Conservation (phyloP, 2,888 invertebrate genomes). For the Xestia rhomboidea region DNA sequence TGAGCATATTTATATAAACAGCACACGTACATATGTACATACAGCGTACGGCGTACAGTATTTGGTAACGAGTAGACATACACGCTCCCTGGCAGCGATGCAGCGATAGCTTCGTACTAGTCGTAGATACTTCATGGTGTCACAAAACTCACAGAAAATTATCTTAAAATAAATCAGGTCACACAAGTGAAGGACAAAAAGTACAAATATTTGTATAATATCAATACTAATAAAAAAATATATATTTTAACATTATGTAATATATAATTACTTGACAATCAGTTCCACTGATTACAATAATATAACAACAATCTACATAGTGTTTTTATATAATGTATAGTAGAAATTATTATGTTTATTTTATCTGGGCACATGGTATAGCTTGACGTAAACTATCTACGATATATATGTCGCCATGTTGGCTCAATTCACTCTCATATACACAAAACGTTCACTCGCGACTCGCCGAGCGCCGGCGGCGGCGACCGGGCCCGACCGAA, state of each 20-base stretch:
- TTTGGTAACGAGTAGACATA: constrained; percentile 82
- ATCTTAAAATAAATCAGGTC: constrained; percentile 90
- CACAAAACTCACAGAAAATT: constrained; percentile 80
- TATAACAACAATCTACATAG: constrained; percentile 67
- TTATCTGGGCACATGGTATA: constrained; percentile 78
- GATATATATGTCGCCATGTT: constrained; percentile 76
- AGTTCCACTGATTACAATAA: constrained; percentile 77
- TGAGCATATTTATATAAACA: constrained; percentile 77
- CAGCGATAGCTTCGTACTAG: constrained; percentile 45
- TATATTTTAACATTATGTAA: constrained; percentile 72
- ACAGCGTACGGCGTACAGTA: constrained; percentile 76
- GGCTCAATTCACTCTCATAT: constrained; percentile 69
- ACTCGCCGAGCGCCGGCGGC: constrained; percentile 41
- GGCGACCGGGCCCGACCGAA: constrained; percentile 59
- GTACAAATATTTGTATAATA: constrained; percentile 76
- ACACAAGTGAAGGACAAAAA: constrained; percentile 88
- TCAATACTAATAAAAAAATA: constrained; percentile 75
- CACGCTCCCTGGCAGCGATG: constrained; percentile 56
- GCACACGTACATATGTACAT: constrained; percentile 76
- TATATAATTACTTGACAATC: constrained; percentile 75
- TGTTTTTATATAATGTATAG: constrained; percentile 62
- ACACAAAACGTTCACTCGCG: constrained; percentile 67
- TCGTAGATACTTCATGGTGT: constrained; percentile 78
- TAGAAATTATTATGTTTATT: constrained; percentile 69
- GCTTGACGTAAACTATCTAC: constrained; percentile 78